Evolutionary conservation across 2,888 invertebrate genomes (phyloP).

Genomic region (Rhimphoctona megacephalus): DNA sequence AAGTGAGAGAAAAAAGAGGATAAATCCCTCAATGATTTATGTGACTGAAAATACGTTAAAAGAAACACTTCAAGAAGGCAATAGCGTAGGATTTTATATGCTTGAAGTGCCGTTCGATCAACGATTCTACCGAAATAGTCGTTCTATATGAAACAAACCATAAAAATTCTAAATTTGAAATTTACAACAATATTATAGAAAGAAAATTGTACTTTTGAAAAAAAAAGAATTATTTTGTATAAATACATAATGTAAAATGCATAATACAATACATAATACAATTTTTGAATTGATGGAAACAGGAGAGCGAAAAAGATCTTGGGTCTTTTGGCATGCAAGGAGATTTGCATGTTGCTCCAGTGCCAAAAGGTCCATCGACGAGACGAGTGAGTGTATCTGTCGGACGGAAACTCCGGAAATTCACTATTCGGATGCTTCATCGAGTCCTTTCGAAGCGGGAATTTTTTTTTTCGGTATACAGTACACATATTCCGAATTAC

Average conservation of each 20-base stretch:
- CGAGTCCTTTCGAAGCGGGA: conserved; percentile 11
- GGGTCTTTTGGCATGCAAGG: conserved; percentile 15
- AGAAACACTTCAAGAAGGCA: conserved; percentile 5
- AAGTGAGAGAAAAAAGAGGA: conserved; percentile 2
- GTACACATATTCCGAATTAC: background rate
- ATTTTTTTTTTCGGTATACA: conserved; percentile 19
- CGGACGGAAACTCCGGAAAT: conserved; percentile 48
- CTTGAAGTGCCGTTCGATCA: background rate
- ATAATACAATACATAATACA: no score
- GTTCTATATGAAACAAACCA: background rate
- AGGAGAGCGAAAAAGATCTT: conserved; percentile 1
- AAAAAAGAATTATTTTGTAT: background rate
- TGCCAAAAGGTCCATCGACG: conserved; percentile 57
- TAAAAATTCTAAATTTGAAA: background rate
- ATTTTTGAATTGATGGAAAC: background rate
- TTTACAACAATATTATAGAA: background rate
- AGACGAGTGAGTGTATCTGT: conserved; percentile 18
- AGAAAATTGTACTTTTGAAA: no score
- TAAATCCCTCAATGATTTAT: background rate
- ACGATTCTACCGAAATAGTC: background rate
- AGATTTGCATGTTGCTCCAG: conserved; percentile 44
- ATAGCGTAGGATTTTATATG: background rate
- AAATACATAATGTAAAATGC: background rate
- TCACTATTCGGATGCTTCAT: conserved; percentile 48
- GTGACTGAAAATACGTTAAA: conserved; percentile 13